Evolutionary conservation across 2,888 invertebrate genomes (phyloP).

Genomic region (Melanotus villosus): DNA sequence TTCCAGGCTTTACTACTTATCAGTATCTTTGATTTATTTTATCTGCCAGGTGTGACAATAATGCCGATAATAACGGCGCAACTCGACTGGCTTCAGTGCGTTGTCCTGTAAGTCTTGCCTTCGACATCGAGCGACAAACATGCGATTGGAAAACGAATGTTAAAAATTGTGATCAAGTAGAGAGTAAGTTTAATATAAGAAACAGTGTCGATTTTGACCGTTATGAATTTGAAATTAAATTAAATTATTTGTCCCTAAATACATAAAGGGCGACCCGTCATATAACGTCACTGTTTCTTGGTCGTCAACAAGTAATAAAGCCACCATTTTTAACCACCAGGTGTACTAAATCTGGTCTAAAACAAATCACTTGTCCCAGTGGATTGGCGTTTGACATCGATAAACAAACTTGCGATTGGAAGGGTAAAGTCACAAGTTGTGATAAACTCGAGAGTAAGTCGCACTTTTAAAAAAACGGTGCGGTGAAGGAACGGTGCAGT

Average conservation of each 20-base stretch:
- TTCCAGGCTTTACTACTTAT: not conserved
- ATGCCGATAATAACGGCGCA: conserved; percentile 88
- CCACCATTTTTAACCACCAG: conserved; percentile 71
- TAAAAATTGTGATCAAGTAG: conserved; percentile 93
- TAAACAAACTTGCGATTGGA: conserved; percentile 99
- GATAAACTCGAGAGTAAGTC: conserved; percentile 97
- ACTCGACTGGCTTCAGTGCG: conserved; percentile 90
- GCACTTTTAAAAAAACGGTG: conserved; percentile 58
- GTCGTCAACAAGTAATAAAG: conserved; percentile 54
- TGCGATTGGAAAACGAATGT: conserved; percentile 98
- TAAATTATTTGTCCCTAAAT: too few relatives aligned
- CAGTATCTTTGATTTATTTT: conserved; percentile 38
- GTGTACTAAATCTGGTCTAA: conserved; percentile 96
- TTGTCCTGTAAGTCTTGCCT: conserved; percentile 92
- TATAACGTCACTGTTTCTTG: conserved; percentile 60
- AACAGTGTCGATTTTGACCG: conserved; percentile 60
- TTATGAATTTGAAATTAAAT: too few relatives aligned
- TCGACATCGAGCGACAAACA: conserved; percentile 94
- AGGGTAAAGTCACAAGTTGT: conserved; percentile 97
- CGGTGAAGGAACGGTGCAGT: conserved; percentile 57
- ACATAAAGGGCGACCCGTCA: too few relatives aligned
- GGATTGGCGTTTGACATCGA: conserved; percentile 98
- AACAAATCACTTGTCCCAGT: conserved; percentile 97
- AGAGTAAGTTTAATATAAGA: conserved; percentile 84
- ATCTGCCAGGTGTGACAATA: conserved; percentile 89